These are phyloP conservation scores for Laothoe populi DNA, from an alignment of 2,888 invertebrate genomes.

Conservation along the genomic window DNA sequence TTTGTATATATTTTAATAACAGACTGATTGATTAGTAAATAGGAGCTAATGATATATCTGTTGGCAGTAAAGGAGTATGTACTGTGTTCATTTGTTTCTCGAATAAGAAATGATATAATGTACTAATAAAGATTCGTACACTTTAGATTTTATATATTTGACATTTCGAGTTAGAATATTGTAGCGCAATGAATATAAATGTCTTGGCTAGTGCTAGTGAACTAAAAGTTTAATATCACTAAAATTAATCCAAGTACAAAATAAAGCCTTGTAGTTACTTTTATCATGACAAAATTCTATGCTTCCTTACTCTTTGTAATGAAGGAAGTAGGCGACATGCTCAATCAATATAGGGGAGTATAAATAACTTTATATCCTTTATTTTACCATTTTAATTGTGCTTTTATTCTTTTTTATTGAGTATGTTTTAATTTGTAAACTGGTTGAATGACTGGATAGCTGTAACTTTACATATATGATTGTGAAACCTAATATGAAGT, in stretches of 20 bases:
- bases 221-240: not conserved
- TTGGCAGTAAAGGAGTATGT: conserved; percentile 10
- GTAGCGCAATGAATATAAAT: not conserved
- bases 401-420: not conserved
- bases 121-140: not conserved
- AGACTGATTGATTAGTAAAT: conserved; percentile 12
- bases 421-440: not conserved
- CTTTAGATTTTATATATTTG: conserved; percentile 22
- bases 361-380: not conserved
- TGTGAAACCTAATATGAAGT: not conserved
- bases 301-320: not conserved
- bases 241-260: conserved; percentile 13
- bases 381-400: not conserved
- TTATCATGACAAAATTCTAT: not conserved
- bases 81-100: conserved; percentile 19
- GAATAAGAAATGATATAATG: conserved; percentile 4
- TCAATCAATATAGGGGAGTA: not conserved
- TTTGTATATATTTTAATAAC: conserved; percentile 27
- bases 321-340: not conserved
- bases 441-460: not conserved
- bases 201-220: not conserved
- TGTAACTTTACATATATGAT: not conserved
- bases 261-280: not conserved
- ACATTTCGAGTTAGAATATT: conserved; percentile 5
- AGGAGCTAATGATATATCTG: conserved; percentile 27